A percentile compares a stretch with the other conserved stretches of the same genome.
These are phyloP conservation scores for Aphyosemion australe DNA, from an alignment of 2,113 vertebrate species.

Conservation along the genomic window DNA sequence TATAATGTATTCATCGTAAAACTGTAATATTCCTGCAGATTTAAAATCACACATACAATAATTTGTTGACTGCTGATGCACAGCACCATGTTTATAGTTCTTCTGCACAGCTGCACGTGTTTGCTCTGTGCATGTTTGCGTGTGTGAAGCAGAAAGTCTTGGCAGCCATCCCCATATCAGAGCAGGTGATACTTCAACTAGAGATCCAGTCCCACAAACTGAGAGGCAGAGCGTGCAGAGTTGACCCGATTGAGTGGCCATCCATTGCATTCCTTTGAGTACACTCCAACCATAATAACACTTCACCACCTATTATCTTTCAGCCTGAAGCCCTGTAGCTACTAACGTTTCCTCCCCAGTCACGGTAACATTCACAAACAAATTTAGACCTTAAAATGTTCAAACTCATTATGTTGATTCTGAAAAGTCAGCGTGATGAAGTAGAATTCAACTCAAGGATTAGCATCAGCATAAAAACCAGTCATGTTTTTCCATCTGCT, in stretches of 20 bases:
- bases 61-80: not conserved
- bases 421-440: not conserved
- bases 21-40: constrained; percentile 17
- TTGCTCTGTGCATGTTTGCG: constrained; percentile 12
- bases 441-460: constrained; percentile 4
- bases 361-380: constrained; percentile 28
- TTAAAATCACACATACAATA: constrained; percentile 1
- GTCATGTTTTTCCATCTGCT: constrained; percentile 33
- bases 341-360: constrained; percentile 41
- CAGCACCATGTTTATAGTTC: not conserved
- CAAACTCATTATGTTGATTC: not conserved
- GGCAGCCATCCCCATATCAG: constrained; percentile 58
- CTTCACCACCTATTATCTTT: constrained; percentile 66
- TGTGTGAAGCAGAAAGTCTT: constrained; percentile 29
- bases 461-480: constrained; percentile 35
- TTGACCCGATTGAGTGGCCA: constrained; percentile 67
- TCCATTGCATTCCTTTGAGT: constrained; percentile 69
- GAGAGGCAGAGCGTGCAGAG: constrained; percentile 47
- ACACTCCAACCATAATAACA: constrained; percentile 70
- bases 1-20: constrained; percentile 7
- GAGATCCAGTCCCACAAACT: constrained; percentile 52
- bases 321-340: constrained; percentile 41
- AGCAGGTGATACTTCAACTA: constrained; percentile 67
- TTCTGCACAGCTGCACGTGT: constrained; percentile 9
- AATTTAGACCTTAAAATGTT: constrained; percentile 10